Base-by-base conservation (phyloP, 2,113 vertebrate genomes). In the Hassar affinis region DNA sequence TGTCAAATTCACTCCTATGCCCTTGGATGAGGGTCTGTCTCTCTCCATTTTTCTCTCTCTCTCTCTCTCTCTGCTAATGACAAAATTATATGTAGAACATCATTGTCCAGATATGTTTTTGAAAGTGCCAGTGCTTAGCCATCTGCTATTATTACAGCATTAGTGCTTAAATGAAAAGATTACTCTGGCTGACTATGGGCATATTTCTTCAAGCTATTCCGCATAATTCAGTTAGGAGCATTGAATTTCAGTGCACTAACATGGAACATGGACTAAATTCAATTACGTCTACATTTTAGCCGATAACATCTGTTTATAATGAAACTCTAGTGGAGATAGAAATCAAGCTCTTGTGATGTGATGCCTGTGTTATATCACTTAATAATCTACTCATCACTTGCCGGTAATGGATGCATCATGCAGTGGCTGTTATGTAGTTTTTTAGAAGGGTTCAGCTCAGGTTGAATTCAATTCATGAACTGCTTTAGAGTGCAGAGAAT, bases 201-300 rank as follows among this genome's bases (percentile, higher is more conserved):
- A 80, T 18, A 84, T 27, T 84, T 80, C 80, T 79, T 66, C 82
- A 30, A 35, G 79, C 30, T 52, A 76, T 82, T 78, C 86, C 84
- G 86, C 38, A 64, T 89, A 86, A 91, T 89, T 88, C 82, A 89
- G 71, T 91, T 90, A 88, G 84, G 72, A 81, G 85, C 85, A 79
- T 89, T 85, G 64, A 62, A 90, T 93, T 91, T 91, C 84, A 88
- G 77, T 71, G 51, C 75, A 85, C 87, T 87, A 51, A 85, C 88
- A 82, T 35, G 49, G 69, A 79, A 79, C 64, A 68, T 72, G 47
- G 83, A 59, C 56, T 45, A 85, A 86, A 89, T 76, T 56, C 85
- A 87, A 91, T 91, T 86, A 85, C 83, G 59, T 83, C 84, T 57
- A 85, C 78, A 82, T 80, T 83, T 77, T 81, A 86, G 68, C 88